Base-by-base conservation (phyloP, 2,888 invertebrate genomes). In the Caenorhabditis imperialis region DNA sequence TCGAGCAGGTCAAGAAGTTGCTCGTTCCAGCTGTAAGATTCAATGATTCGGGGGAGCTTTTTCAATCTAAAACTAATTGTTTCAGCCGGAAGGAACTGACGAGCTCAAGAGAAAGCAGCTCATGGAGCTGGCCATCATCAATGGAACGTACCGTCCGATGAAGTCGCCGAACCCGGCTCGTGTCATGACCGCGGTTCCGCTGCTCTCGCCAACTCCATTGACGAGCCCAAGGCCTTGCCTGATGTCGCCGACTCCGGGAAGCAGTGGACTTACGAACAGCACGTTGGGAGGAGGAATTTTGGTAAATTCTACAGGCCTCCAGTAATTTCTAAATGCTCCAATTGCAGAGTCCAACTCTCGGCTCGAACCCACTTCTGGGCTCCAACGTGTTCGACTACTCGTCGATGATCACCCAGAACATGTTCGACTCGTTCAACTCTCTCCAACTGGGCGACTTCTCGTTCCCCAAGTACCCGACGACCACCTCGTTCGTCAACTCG, bases 111-210 rank as follows among this genome's bases (percentile, higher is more conserved):
- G 99, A 90, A 93, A 97, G 89, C 99, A 99, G 91, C 92, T 99
- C 87, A 99, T 99, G 98, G 99, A 99, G 91, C 91, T 99, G 89
- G 99, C 99, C 88, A 99, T 99, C 88, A 97, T 99, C 89, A 99
- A 99, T 90, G 99, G 99, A 89, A 99, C 99, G 62, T 99, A 98
- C 91, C 93, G 98, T 23, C 82, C 82, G 2, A 77, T 78, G 78
- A 78, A 82, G 23, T 75, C 72, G 8, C 70, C 70, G 30, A 69
- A 61, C 20, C 63, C 75, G 14, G 42, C 76, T 42, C 54, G 74
- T 16, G 54, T 77, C 23, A 70, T 77, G 70, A 77, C 74, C 22
- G 72, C 77, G 6, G 74, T 77, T 35, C 77, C 77, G 12, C 44
- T 77, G 35, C 53, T 77, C 20, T 77, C 77, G 10, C 74, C 77